phyloP scores from a whole-genome alignment of 1,140 invertebrate genomes.

The Chionoecetes opilio region DNA sequence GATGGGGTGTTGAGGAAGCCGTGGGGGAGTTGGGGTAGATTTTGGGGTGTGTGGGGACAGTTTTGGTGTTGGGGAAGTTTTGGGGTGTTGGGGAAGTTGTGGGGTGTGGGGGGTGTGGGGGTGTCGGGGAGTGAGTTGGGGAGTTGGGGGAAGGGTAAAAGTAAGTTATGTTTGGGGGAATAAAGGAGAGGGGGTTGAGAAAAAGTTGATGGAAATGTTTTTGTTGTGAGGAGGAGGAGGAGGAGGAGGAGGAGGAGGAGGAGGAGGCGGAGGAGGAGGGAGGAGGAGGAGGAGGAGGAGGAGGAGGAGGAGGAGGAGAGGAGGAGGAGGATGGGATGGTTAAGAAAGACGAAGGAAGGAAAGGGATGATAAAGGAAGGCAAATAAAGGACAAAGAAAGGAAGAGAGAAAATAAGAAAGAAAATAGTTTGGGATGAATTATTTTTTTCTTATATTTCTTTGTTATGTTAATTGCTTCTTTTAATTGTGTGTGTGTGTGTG shows the following conservation, averaged over 20 bases:
- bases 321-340: background rate
- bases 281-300: background rate
- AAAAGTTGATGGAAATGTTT: no score
- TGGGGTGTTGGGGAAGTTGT: no score
- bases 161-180: no score
- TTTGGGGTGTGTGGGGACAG: no score
- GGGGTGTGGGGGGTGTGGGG: no score
- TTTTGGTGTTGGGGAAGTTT: no score
- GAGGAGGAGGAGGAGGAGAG: background rate
- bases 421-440: background rate
- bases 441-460: background rate
- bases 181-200: no score
- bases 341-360: constrained; percentile 1
- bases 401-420: background rate
- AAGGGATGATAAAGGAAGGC: constrained; percentile 48
- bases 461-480: background rate
- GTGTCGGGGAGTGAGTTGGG: no score
- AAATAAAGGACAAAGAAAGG: constrained; percentile 7
- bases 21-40: no score
- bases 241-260: background rate
- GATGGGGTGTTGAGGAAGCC: no score
- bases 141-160: no score
- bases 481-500: background rate
- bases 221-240: no score
- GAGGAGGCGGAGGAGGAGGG: background rate